Evolutionary conservation across 2,888 invertebrate genomes (phyloP).

Genomic region (Salticus scenicus): DNA sequence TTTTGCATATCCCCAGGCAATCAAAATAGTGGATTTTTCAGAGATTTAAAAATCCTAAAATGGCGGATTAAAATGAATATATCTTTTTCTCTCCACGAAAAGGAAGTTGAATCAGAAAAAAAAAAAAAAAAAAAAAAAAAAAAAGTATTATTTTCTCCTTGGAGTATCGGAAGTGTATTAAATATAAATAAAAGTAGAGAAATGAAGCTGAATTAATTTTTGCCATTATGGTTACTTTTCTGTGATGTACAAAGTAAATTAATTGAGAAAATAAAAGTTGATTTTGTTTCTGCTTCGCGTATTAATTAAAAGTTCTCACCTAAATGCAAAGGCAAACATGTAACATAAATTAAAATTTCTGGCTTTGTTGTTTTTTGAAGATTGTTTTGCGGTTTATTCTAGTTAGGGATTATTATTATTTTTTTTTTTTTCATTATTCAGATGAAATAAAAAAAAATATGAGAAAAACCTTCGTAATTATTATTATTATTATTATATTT

Average conservation of each 20-base stretch:
- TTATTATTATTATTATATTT: no score
- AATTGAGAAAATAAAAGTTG: not conserved
- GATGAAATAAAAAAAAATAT: no score
- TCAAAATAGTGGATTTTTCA: not conserved
- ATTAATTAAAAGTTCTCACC: constrained; percentile 4
- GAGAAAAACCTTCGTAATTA: no score
- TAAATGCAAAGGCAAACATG: not conserved
- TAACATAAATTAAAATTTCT: no score
- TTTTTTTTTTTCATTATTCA: no score
- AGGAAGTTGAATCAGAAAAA: not conserved
- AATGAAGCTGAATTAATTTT: not conserved
- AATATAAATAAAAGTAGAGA: not conserved
- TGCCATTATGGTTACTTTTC: not conserved
- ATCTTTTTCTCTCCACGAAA: not conserved
- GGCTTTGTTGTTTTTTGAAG: no score
- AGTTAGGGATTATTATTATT: no score
- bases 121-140: not conserved
- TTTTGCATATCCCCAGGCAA: not conserved
- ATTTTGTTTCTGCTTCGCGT: not conserved
- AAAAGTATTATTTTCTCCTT: not conserved
- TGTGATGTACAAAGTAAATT: not conserved
- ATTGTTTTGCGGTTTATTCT: no score
- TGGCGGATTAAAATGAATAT: not conserved
- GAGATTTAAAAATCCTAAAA: not conserved
- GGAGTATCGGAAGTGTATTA: not conserved